phyloP scores from a whole-genome alignment of 2,888 invertebrate genomes.

The Liposcelis brunnea region DNA sequence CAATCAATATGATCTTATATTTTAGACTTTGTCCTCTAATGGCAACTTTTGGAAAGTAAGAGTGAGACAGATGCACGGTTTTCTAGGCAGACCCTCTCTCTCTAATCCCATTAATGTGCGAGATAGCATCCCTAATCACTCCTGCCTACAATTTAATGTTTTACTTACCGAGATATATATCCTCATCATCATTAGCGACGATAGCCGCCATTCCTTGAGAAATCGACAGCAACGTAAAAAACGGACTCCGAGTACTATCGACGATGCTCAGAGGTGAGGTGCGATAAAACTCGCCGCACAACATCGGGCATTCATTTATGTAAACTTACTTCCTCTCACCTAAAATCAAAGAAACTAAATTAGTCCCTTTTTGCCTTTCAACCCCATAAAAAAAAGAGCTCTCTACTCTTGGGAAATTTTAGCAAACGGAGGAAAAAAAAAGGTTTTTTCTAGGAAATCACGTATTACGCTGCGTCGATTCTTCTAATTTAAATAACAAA shows the following conservation, averaged over 20 bases:
- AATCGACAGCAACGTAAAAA: slow-evolving; percentile 39
- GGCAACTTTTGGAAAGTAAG: no score
- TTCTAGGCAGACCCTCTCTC: no score
- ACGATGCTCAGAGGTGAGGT: slow-evolving; percentile 26
- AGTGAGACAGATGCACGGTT: no score
- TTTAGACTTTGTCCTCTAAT: no score
- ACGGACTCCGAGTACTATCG: slow-evolving; percentile 31
- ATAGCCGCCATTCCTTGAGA: slow-evolving; percentile 38
- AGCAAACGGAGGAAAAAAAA: background rate
- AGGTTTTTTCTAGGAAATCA: background rate
- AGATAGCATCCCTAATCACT: no score
- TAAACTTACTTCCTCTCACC: background rate
- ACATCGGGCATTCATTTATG: slow-evolving; percentile 22
- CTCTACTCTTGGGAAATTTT: background rate
- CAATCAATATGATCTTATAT: no score
- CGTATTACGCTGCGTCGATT: background rate
- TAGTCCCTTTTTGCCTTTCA: no score
- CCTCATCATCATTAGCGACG: slow-evolving; percentile 37
- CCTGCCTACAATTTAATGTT: no score
- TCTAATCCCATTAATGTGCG: no score
- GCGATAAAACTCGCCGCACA: slow-evolving; percentile 34
- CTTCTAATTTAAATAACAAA: background rate
- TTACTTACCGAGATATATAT: slow-evolving; percentile 45
- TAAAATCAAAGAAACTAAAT: background rate
- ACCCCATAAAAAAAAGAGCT: no score